These are phyloP conservation scores for Thumatha senex DNA, from an alignment of 2,888 invertebrate genomes.

Conservation along the genomic window DNA sequence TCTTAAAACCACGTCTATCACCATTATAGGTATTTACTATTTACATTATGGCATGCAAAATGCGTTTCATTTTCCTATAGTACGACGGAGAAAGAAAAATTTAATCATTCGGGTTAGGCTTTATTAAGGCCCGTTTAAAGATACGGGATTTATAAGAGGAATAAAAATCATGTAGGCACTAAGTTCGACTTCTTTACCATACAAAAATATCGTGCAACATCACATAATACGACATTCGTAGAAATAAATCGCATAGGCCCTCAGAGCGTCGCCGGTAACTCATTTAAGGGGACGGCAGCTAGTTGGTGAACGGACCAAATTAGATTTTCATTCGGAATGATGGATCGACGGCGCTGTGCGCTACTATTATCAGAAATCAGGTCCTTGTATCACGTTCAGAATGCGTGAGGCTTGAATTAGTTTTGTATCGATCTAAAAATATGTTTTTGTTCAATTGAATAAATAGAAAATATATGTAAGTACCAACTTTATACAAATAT, in stretches of 20 bases:
- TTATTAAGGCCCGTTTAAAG: too few relatives aligned
- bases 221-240: constrained; percentile 34
- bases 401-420: background rate
- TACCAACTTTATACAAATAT: too few relatives aligned
- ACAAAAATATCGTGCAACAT: constrained; percentile 10
- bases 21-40: too few relatives aligned
- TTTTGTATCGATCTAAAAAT: background rate
- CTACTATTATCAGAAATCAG: constrained; percentile 49
- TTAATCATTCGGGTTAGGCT: too few relatives aligned
- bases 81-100: too few relatives aligned
- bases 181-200: too few relatives aligned
- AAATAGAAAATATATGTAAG: too few relatives aligned
- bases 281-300: constrained; percentile 60
- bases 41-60: too few relatives aligned
- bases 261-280: constrained; percentile 61
- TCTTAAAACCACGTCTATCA: too few relatives aligned
- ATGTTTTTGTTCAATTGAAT: background rate
- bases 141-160: too few relatives aligned
- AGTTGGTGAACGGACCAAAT: constrained; percentile 67
- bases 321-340: constrained; percentile 76
- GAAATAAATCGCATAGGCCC: constrained; percentile 63
- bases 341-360: constrained; percentile 56
- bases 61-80: too few relatives aligned
- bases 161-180: too few relatives aligned
- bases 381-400: constrained; percentile 19